phyloP scores from a whole-genome alignment of 2,797 vertebrate genomes.

The Gymnopithys bicolor region DNA sequence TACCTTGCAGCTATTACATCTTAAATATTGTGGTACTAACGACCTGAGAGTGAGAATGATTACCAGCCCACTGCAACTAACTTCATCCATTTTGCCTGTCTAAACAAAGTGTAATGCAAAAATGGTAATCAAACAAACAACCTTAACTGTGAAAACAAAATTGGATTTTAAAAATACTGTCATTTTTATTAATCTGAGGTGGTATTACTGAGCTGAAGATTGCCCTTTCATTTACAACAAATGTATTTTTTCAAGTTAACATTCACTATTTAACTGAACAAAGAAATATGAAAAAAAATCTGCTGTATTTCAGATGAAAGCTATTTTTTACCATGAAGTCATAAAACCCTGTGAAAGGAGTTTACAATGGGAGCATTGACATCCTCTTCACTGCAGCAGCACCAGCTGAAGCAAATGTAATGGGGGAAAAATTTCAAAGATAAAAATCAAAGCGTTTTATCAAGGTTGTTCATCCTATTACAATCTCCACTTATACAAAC shows the following conservation, averaged over 20 bases:
- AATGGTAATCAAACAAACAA: constrained; percentile 42
- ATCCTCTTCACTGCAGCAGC: not conserved
- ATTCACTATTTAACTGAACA: constrained; percentile 11
- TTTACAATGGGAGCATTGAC: constrained; percentile 32
- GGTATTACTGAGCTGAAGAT: constrained; percentile 23
- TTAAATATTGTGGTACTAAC: not conserved
- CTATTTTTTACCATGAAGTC: constrained; percentile 39
- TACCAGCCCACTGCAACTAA: not conserved
- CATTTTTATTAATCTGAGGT: constrained; percentile 56
- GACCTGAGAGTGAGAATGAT: not conserved
- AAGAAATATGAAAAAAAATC: not conserved
- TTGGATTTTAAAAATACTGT: constrained; percentile 43
- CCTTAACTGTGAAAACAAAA: constrained; percentile 44
- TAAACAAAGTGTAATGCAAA: constrained; percentile 41
- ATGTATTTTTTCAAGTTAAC: constrained; percentile 4
- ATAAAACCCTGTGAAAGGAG: constrained; percentile 1
- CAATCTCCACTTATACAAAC: not conserved
- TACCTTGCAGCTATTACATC: not conserved
- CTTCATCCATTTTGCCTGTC: constrained; percentile 29
- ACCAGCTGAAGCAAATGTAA: constrained; percentile 7
- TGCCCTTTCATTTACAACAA: constrained; percentile 39
- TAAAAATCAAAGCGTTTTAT: constrained; percentile 58
- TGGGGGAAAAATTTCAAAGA: constrained; percentile 45
- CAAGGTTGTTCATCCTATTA: constrained; percentile 65
- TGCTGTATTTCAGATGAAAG: constrained; percentile 31